Percentiles rank a stretch among this genome's conserved stretches.
Evolutionary conservation across 2,797 vertebrate genomes (phyloP).

Genomic region (Iguana delicatissima): DNA sequence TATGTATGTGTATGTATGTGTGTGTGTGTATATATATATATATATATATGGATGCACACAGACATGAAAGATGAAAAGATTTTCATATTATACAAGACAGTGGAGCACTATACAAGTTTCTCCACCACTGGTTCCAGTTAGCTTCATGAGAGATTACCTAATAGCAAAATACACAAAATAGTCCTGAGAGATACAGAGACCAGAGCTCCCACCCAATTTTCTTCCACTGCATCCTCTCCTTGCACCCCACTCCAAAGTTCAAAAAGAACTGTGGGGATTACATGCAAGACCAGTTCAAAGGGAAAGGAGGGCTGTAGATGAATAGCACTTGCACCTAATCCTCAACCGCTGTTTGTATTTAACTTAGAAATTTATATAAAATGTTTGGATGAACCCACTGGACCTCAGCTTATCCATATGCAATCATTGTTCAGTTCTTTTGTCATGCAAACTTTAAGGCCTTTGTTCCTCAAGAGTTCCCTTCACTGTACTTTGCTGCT

Average conservation of each 20-base stretch:
- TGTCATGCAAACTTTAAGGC: not conserved
- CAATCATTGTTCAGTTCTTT: not conserved
- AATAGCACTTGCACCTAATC: not conserved
- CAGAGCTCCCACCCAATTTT: not conserved
- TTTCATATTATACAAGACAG: slow-evolving; percentile 5
- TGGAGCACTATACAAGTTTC: slow-evolving; percentile 41
- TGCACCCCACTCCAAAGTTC: not conserved
- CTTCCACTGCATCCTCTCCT: not conserved
- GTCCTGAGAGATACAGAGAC: not conserved
- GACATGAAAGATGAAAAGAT: not conserved
- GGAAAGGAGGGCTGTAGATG: not conserved
- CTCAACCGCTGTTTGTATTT: not conserved
- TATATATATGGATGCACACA: not conserved
- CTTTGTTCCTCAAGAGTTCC: not conserved
- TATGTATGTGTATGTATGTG: too few species aligned
- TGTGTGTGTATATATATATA: not conserved
- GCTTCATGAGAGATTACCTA: not conserved
- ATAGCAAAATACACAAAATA: not conserved
- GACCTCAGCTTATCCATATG: not conserved
- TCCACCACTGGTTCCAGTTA: slow-evolving; percentile 1
- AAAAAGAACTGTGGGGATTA: not conserved
- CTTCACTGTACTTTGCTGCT: not conserved
- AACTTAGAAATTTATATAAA: not conserved
- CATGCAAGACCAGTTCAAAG: not conserved
- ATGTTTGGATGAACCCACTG: not conserved